Evolutionary conservation across 2,113 vertebrate genomes (phyloP), one percentile per base, ranked within the genome.

Genomic region (Nymphicus hollandicus): DNA sequence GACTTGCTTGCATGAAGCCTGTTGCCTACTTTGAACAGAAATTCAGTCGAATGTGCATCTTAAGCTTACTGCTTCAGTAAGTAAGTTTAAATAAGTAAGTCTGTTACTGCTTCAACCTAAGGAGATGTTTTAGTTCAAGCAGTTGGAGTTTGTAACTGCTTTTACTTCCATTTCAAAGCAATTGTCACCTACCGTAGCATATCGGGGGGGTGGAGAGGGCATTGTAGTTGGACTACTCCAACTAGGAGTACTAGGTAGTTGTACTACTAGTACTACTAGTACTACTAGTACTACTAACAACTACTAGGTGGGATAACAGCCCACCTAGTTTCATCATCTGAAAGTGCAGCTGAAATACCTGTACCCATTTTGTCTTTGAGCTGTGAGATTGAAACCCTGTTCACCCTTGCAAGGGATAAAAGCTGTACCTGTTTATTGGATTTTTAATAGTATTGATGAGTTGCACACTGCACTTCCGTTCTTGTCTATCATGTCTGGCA

Each of bases 391-490:
- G 35, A 72, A 72, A 73, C 17, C 11, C 24, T 64, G 0, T 35
- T 66, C 24, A 47, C 2, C 4, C 7, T 64, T 68, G 29, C 19
- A 25, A 17, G 27, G 18, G 11, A 9, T 44, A 81, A 65, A 61
- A 66, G 9, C 31, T 72, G 7, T 81, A 49, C 17, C 20, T 44
- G 10, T 35, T 76, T 22, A 11, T 22, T 47, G 47, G 29, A 17
- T 80, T 89, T 89, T 64, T 83, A 50, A 25, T 18, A 9, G 33
- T 31, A 7, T 27, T 66, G 50, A 5, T 10, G 13, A 73, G 15
- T 14, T 69, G 31, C 27, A 10, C 0, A 1, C 29, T 61, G 39
- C 14, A 9, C 33, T 83, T 70, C 35, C 0, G 0, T 56, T 70
- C 37, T 79, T 79, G 20, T 58, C 19, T 76, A 31, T 58, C 1